Conservation (phyloP, 2,113 vertebrate genomes). For the Alexandromys fortis region DNA sequence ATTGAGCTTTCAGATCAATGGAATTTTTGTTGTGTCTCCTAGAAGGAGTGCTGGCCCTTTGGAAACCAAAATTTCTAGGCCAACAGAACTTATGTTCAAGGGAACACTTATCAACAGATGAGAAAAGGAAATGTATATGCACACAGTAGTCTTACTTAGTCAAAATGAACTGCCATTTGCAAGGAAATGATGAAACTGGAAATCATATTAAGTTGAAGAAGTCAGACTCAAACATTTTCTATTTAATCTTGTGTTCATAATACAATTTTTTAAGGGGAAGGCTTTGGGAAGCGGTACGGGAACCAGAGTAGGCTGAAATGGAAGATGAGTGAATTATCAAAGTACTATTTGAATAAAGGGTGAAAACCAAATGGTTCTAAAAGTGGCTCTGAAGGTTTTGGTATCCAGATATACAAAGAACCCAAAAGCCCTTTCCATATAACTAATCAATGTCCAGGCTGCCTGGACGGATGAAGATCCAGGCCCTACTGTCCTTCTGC, state of each 20-base stretch:
- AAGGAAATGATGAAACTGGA: background rate
- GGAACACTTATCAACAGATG: background rate
- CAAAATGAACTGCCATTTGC: background rate
- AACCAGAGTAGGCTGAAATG: background rate
- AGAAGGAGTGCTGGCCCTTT: background rate
- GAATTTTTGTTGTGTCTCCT: background rate
- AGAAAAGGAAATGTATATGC: background rate
- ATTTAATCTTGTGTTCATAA: background rate
- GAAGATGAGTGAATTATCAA: background rate
- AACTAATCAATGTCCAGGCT: conserved; percentile 90
- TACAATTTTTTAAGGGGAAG: background rate
- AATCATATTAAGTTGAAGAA: background rate
- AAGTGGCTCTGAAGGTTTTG: conserved; percentile 86
- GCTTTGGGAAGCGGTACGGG: background rate
- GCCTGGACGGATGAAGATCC: conserved; percentile 89
- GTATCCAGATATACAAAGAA: conserved; percentile 91
- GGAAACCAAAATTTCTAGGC: background rate
- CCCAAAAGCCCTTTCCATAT: conserved; percentile 92
- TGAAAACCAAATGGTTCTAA: background rate
- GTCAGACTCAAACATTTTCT: background rate
- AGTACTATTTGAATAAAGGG: background rate
- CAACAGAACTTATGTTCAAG: background rate
- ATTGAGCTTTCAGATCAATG: background rate
- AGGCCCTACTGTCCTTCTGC: background rate
- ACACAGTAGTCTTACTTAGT: background rate